Base-by-base conservation (phyloP, 2,888 invertebrate species). In the Mythimna vitellina region DNA sequence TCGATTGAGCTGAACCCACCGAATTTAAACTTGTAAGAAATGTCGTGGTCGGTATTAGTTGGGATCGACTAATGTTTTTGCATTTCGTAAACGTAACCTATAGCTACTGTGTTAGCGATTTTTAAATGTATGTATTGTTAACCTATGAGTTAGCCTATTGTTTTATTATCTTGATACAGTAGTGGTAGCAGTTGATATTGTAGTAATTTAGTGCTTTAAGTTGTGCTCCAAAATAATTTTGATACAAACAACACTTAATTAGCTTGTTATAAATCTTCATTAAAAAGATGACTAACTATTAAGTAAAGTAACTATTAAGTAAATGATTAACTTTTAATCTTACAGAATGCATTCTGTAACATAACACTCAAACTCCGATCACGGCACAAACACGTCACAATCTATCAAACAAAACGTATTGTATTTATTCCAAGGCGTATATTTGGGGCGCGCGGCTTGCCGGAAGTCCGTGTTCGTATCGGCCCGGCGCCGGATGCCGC, bases 401-500 rank as follows among this genome's bases (percentile, higher is more conserved):
- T n/a, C 9, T 17, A 70, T 60, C 20, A 32, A 51, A 65, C 25
- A 17, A 62, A 29, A 63, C 56, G 46, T 25, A 58, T 20, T 3
- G n/a, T 63, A 70, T 65, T 62, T 62, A 51, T 46, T 53, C 49
- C n/a, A 14, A 42, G 20, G 14, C 68, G 54, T 46, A 32, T 12
- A 46, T 10, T 14, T 46, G 6, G 12, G n/a, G 7, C 20, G 14
- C 49, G 6, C 6, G 20, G n/a, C 32, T 25, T 1, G 22, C 75
- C 61, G 75, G 57, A 42, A 51, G 25, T 25, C 32, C 8, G 38
- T 14, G 53, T 10, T 12, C 35, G 25, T 22, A 32, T 22, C 78
- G 38, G 63, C 8, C 10, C 9, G 63, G 32, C 25, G 10, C 51
- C 60, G 73, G 64, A 73, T 65, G 78, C 65, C 63, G 67, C 42